A percentile compares a stretch with the other conserved stretches of the same genome.
These are phyloP conservation scores for Drosophila quinaria DNA, from an alignment of 2,888 invertebrate genomes.

Conservation along the genomic window DNA sequence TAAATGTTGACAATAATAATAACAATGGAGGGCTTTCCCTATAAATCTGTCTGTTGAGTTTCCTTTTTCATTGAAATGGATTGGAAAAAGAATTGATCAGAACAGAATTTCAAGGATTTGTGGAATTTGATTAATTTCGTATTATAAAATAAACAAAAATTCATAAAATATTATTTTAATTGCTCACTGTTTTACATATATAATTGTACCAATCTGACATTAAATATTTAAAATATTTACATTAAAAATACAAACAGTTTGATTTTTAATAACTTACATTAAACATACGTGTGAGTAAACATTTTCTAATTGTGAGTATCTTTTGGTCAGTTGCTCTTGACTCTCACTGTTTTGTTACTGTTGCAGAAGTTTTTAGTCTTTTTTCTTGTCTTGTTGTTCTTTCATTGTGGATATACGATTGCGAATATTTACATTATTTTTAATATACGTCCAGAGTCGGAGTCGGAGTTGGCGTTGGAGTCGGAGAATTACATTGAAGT, in stretches of 20 bases:
- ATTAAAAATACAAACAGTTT: too few relatives aligned
- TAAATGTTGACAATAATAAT: not conserved
- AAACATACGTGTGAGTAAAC: not conserved
- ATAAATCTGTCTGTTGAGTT: not conserved
- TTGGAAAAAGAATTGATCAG: too few relatives aligned
- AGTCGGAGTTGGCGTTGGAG: conserved; percentile 16
- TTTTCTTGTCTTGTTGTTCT: conserved; percentile 42
- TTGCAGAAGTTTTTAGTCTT: conserved; percentile 12
- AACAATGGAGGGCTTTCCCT: not conserved
- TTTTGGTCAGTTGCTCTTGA: not conserved
- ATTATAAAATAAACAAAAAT: too few relatives aligned
- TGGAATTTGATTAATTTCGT: too few relatives aligned
- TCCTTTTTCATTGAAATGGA: not conserved
- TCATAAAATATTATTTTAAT: too few relatives aligned
- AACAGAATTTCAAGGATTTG: too few relatives aligned
- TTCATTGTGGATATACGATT: conserved; percentile 44
- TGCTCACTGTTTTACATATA: too few relatives aligned
- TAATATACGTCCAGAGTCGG: conserved; percentile 42
- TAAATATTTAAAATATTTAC: too few relatives aligned
- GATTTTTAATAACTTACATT: too few relatives aligned
- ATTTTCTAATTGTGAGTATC: not conserved
- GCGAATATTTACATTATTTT: conserved; percentile 54
- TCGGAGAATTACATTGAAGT: conserved; percentile 10
- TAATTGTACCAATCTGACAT: too few relatives aligned
- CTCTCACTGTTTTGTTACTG: conserved; percentile 3